Conservation (phyloP, 2,888 invertebrate genomes). For the Rotaria socialis region DNA sequence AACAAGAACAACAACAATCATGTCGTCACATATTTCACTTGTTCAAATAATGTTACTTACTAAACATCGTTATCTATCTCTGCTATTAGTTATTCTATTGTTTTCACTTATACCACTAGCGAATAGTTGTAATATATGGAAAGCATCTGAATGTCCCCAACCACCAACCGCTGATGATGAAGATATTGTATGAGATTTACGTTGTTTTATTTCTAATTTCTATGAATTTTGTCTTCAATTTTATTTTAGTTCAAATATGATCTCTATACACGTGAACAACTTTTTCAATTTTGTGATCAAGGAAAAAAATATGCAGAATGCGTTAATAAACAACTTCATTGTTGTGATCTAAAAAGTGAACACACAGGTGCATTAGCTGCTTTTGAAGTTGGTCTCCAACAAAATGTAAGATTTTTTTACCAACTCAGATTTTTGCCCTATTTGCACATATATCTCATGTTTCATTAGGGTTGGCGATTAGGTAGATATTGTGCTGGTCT, state of each 20-base stretch:
- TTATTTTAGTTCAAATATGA: slow-evolving; percentile 39
- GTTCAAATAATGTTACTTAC: slow-evolving; percentile 16
- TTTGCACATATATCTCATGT: no score
- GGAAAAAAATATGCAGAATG: slow-evolving; percentile 46
- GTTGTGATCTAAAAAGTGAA: slow-evolving; percentile 45
- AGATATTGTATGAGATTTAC: slow-evolving; percentile 2
- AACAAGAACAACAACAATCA: not conserved
- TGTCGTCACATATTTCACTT: not conserved
- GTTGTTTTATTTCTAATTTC: no score
- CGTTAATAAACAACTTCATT: slow-evolving; percentile 41
- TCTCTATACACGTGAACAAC: slow-evolving; percentile 43
- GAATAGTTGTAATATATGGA: slow-evolving; percentile 45
- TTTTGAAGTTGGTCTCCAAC: slow-evolving; percentile 36
- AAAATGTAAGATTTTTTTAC: slow-evolving; percentile 24
- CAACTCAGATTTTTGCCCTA: no score
- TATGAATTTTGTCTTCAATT: no score
- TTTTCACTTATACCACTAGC: not conserved
- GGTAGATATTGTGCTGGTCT: slow-evolving; percentile 46
- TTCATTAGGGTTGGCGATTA: slow-evolving; percentile 40
- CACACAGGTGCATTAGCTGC: slow-evolving; percentile 40
- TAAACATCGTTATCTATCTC: not conserved
- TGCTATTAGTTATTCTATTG: not conserved
- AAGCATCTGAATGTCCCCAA: slow-evolving; percentile 45
- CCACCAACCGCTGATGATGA: slow-evolving; percentile 42
- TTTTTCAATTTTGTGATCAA: slow-evolving; percentile 46